Conservation (phyloP, 92 coral and sea anemone genomes). For the Phenganax stokvisi region DNA sequence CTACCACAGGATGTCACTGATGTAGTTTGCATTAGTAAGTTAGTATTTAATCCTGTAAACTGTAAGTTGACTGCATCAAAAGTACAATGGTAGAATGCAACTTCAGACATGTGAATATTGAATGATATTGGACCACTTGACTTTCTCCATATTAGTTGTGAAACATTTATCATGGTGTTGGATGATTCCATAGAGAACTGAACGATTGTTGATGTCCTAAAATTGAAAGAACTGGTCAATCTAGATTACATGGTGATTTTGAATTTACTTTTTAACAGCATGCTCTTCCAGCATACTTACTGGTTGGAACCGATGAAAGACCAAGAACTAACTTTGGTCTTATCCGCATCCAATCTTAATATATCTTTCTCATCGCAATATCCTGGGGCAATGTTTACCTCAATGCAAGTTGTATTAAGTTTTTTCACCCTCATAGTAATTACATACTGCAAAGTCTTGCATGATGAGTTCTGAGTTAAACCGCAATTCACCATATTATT, state of each 20-base stretch:
- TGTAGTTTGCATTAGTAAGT: background rate
- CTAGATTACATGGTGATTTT: background rate
- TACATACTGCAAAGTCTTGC: conserved; percentile 27
- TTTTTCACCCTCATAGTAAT: background rate
- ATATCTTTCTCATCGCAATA: conserved; percentile 15
- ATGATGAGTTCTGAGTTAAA: background rate
- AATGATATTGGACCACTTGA: conserved; percentile 11
- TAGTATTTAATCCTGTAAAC: conserved; percentile 27
- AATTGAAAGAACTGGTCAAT: background rate
- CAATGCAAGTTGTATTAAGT: background rate
- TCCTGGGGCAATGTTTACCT: conserved; percentile 19
- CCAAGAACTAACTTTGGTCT: conserved; percentile 1
- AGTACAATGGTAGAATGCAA: conserved; percentile 9
- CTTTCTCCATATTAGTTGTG: conserved; percentile 13
- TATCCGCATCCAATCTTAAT: background rate
- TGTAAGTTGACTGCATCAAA: background rate
- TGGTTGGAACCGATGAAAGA: conserved; percentile 14
- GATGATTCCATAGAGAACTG: conserved; percentile 11
- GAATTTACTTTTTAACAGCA: background rate
- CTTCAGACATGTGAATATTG: conserved; percentile 11
- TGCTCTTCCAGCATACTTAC: conserved; percentile 1
- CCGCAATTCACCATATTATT: conserved; percentile 12
- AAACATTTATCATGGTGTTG: background rate
- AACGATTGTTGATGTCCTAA: conserved; percentile 23
- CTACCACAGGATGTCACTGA: conserved; percentile 9